Base-by-base conservation (phyloP, 2,888 invertebrate species). In the Rhaphigaster nebulosa region DNA sequence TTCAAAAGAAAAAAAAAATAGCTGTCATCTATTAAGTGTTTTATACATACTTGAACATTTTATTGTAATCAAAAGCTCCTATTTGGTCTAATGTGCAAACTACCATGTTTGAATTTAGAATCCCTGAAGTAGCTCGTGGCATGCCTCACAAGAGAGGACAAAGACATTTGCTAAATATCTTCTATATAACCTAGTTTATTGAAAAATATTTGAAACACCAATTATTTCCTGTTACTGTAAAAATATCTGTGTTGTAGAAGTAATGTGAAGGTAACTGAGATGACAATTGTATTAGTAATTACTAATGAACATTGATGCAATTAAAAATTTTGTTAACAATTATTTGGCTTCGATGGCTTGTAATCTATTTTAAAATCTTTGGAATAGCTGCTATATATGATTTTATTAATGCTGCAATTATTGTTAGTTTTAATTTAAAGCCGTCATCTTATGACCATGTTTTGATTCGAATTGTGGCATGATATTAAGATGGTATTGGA, bases 391-490 rank as follows among this genome's bases (percentile, higher is more conserved):
- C 34, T 76, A 20, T 76, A 1, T 38, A 76, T 76, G 38, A 76
- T 38, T 84, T 50, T 50, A 50, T n/a, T n/a, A n/a, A n/a, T 54
- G 26, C 56, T 50, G 45, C 89, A 70, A 89, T 89, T 89, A 89
- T 76, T 89, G 89, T 89, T 89, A 80, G 80, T 89, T 89, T 89
- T 80, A 50, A 89, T 80, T n/a, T 70, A 89, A 89, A 80, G 89
- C 89, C 29, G 50, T 89, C 65, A 65, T 89, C 29, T 41, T 34
- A 41, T 87, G 87, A 87, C 87, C 87, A 87, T 88, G 88, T 88
- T 88, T 84, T 88, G 38, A 88, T 34, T 60, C 34, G 87, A 87
- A 29, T 56, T 54, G 52, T 60, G 88, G 60, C 56, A 34, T 80
- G 80, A 65, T 45, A 50, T 50, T 45, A 45, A 45, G 41, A 41